Evolutionary conservation across 92 coral and sea anemone genomes (phyloP).

Genomic region (Porites lobata): DNA sequence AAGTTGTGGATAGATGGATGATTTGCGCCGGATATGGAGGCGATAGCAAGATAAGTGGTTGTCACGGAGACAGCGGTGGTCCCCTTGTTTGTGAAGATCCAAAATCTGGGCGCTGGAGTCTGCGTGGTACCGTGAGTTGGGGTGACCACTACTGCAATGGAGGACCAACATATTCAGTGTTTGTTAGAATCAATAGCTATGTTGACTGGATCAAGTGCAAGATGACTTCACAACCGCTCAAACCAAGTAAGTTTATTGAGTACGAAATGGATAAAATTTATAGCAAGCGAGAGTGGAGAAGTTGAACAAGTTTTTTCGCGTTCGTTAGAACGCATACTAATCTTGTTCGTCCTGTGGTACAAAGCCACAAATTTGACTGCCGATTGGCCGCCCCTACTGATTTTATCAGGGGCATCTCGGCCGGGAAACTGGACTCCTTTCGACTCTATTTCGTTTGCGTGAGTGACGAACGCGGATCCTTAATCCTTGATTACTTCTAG

Average conservation of each 20-base stretch:
- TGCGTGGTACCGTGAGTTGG: constrained; percentile 91
- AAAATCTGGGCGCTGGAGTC: constrained; percentile 72
- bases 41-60: constrained; percentile 74
- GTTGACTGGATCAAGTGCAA: constrained; percentile 83
- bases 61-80: constrained; percentile 92
- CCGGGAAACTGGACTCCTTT: no score
- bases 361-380: no score
- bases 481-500: no score
- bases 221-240: constrained; percentile 37
- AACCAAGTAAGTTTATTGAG: constrained; percentile 32
- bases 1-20: constrained; percentile 67
- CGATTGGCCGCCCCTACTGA: no score
- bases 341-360: no score
- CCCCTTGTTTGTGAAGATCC: constrained; percentile 79
- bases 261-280: no score
- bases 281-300: no score
- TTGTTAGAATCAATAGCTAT: constrained; percentile 77
- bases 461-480: no score
- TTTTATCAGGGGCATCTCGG: no score
- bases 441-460: no score
- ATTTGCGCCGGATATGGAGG: constrained; percentile 87
- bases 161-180: constrained; percentile 75
- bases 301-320: no score
- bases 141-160: constrained; percentile 84
- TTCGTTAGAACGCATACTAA: no score